Base-by-base conservation (phyloP, 2,888 invertebrate genomes). In the Zhuqinia jingwanae region DNA sequence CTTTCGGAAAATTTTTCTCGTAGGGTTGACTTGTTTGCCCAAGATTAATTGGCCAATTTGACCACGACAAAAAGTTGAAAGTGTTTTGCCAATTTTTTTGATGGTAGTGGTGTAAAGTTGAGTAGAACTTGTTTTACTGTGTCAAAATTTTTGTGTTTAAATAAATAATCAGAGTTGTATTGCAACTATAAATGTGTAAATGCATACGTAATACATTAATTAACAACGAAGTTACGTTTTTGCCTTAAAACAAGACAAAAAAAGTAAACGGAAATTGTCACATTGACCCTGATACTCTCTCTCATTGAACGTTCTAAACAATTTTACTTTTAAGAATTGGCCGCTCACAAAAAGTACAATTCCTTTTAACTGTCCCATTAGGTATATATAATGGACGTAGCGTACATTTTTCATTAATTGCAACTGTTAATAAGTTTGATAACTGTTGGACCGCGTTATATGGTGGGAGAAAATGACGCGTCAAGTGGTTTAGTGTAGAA, bases 221-320 rank as follows among this genome's bases (percentile, higher is more conserved):
- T 36, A 6, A 36, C 5, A n/a, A 53, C 53, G 17, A 6, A 17
- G 17, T 6, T 53, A n/a, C 15, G 0, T 17, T n/a, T 53, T 53
- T 17, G n/a, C 17, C 17, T 5, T 17, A 53, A 53, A 53, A 53
- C 25, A 22, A 13, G 56, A n/a, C 25, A n/a, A 53, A 58, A 70
- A 53, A 75, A 75, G 75, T 75, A 75, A 75, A 75, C 17, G 75
- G 75, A 75, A 75, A 56, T 36, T 36, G 56, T 75, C 53, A 5
- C 53, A 75, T 75, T 75, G 75, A 75, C 75, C 75, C 75, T 75
- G 53, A 75, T 73, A 53, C 20, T 30, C 56, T 27, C n/a, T 20
- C 56, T 56, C 75, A 25, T 20, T 58, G 1, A 25, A 36, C 25
- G n/a, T 15, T 70, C 30, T 30, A 75, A 53, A 75, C 56, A 20